Percentiles rank a stretch among this genome's conserved stretches.
Conservation (phyloP, 2,797 vertebrate genomes). For the Rhinella marina region DNA sequence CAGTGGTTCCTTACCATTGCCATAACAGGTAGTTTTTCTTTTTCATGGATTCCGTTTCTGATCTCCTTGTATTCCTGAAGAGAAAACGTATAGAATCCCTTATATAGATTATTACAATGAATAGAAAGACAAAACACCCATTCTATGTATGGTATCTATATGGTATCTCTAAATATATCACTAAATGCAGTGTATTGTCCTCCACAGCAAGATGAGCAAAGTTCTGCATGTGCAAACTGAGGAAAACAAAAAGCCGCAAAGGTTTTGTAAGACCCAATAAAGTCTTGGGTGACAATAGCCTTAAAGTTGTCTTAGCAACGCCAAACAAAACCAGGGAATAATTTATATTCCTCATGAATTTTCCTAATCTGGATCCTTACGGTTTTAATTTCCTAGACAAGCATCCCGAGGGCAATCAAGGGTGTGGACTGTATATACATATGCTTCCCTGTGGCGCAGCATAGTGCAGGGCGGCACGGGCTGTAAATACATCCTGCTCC, state of each 20-base stretch:
- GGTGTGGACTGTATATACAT: background rate
- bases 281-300: too few relatives aligned
- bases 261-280: background rate
- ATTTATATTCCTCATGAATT: background rate
- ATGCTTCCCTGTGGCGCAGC: background rate
- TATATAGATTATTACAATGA: too few relatives aligned
- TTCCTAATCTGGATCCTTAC: background rate
- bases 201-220: background rate
- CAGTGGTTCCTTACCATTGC: too few relatives aligned
- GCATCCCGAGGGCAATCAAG: background rate
- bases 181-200: too few relatives aligned
- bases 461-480: background rate
- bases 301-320: background rate
- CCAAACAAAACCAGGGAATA: background rate
- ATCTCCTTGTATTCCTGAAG: too few relatives aligned
- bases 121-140: too few relatives aligned
- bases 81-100: too few relatives aligned
- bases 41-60: too few relatives aligned
- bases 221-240: background rate
- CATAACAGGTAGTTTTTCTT: too few relatives aligned
- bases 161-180: too few relatives aligned
- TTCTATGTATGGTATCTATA: too few relatives aligned
- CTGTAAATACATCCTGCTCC: conserved; percentile 32
- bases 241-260: too few relatives aligned
- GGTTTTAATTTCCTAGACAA: background rate